A percentile compares a stretch with the other conserved stretches of the same genome.
Conservation (phyloP, 2,113 vertebrate genomes). For the Sinocyclocheilus rhinocerous region DNA sequence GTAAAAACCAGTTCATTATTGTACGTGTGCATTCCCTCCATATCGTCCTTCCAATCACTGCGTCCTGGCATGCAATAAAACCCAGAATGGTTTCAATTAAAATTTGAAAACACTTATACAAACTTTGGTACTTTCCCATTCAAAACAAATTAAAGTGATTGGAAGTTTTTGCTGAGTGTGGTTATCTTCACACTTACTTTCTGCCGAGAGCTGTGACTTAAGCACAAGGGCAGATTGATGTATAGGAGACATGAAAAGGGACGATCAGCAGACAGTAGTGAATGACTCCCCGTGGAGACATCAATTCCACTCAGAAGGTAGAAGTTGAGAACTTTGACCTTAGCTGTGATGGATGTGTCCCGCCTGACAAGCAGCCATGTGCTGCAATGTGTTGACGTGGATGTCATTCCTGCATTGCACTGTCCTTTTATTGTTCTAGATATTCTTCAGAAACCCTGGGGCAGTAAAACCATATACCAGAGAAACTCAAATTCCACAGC, state of each 20-base stretch:
- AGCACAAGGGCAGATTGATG: constrained; percentile 26
- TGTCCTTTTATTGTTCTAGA: constrained; percentile 1
- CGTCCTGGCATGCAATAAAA: not conserved
- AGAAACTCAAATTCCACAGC: too few relatives aligned
- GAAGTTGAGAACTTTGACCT: constrained; percentile 45
- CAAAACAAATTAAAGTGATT: constrained; percentile 26
- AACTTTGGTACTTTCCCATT: constrained; percentile 3
- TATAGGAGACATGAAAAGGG: constrained; percentile 29
- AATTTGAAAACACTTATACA: not conserved
- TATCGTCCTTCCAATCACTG: not conserved
- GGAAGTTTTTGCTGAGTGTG: constrained; percentile 8
- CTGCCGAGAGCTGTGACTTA: not conserved
- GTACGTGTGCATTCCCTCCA: not conserved
- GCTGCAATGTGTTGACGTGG: constrained; percentile 17
- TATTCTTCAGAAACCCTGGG: not conserved
- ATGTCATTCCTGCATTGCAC: constrained; percentile 28
- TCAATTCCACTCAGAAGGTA: constrained; percentile 41
- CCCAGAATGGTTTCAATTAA: not conserved
- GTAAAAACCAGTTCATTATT: not conserved
- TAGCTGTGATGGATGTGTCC: constrained; percentile 29
- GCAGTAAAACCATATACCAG: not conserved
- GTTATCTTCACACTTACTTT: not conserved
- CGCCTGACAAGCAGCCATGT: not conserved
- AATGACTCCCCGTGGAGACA: constrained; percentile 29
- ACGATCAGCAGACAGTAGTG: constrained; percentile 41